These are phyloP conservation scores for Sterrhoptilus dennistouni DNA, from an alignment of 2,113 vertebrate species.

Conservation along the genomic window DNA sequence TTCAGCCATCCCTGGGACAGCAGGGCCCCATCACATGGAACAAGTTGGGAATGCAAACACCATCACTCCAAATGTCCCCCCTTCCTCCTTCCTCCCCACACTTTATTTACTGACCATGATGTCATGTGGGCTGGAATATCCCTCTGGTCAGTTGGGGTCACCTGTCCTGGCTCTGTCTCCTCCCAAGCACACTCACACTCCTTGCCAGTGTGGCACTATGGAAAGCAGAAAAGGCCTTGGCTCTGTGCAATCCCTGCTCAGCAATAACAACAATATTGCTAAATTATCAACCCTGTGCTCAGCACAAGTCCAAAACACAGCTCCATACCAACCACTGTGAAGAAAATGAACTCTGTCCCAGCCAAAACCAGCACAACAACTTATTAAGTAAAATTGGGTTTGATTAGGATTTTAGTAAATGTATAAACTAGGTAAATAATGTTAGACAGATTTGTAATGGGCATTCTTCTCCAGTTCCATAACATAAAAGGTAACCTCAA, in stretches of 20 bases:
- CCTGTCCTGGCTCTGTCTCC: neutral
- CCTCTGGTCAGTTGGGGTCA: neutral
- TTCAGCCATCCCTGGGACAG: neutral
- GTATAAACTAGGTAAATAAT: neutral
- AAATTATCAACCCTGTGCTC: neutral
- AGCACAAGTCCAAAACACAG: neutral
- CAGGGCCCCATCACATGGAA: neutral
- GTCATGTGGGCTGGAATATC: neutral
- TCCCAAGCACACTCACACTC: neutral
- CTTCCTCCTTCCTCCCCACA: neutral
- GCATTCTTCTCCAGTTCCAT: neutral
- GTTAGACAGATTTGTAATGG: neutral
- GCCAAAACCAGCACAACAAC: neutral
- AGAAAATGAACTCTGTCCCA: neutral
- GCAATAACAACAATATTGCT: neutral
- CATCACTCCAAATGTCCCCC: neutral
- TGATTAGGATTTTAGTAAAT: neutral
- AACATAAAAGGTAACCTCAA: neutral
- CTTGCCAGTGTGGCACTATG: rapidly evolving
- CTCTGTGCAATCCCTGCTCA: neutral
- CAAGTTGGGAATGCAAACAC: neutral
- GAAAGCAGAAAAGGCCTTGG: neutral
- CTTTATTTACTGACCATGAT: neutral
- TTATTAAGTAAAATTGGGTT: neutral
- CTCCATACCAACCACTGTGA: neutral